phyloP scores from a whole-genome alignment of 2,888 invertebrate genomes.

The Eristalis intricaria region DNA sequence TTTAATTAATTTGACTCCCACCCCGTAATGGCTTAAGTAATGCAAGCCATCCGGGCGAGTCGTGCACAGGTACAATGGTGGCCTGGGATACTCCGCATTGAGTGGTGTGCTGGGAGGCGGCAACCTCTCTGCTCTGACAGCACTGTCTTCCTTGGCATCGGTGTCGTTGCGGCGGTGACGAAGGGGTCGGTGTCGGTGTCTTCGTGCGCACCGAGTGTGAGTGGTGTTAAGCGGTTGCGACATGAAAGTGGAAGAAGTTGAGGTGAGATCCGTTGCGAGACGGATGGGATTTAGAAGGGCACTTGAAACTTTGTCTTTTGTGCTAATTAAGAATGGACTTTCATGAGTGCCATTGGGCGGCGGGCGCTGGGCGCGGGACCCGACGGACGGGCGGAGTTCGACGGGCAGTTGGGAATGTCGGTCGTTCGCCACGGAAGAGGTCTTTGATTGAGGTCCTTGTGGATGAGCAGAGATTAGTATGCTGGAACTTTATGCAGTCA shows the following conservation, averaged over 20 bases:
- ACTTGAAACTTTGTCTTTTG: constrained; percentile 58
- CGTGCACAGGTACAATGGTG: not conserved
- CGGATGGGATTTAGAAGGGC: constrained; percentile 58
- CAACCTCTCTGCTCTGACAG: constrained; percentile 26
- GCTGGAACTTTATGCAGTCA: not conserved
- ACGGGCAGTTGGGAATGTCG: constrained; percentile 9
- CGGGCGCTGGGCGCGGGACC: no score
- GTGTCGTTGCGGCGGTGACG: not conserved
- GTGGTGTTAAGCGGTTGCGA: constrained; percentile 37
- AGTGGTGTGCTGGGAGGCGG: constrained; percentile 25
- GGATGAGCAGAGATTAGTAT: constrained; percentile 38
- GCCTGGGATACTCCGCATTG: constrained; percentile 33
- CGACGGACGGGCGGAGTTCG: constrained; percentile 9
- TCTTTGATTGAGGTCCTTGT: constrained; percentile 39
- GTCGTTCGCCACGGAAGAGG: not conserved
- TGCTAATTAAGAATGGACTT: constrained; percentile 68
- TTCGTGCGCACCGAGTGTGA: not conserved
- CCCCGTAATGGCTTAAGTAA: constrained; percentile 61
- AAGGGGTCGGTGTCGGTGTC: not conserved
- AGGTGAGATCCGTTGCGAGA: constrained; percentile 40
- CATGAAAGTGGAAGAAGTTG: constrained; percentile 55
- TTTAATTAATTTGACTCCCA: constrained; percentile 66
- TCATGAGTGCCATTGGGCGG: constrained; percentile 49
- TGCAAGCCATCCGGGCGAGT: constrained; percentile 45
- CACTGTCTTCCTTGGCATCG: constrained; percentile 11